phyloP scores from a whole-genome alignment of 2,113 vertebrate species.

The Atherinomorus stipes region DNA sequence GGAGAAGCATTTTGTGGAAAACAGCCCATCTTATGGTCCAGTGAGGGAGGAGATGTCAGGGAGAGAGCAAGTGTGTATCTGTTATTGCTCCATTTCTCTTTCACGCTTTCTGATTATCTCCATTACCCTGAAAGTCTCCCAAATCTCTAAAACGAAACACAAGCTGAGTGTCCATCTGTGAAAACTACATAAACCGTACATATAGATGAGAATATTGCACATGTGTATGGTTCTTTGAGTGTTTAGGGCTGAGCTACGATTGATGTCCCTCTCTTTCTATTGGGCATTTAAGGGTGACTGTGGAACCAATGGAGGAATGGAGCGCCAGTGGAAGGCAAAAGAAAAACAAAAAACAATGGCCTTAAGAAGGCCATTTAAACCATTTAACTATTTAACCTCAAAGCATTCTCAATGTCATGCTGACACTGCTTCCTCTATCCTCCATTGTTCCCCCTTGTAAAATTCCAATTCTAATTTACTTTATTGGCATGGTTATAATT shows the following conservation, averaged over 20 bases:
- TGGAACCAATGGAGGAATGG: conserved; percentile 16
- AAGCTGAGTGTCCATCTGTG: conserved; percentile 31
- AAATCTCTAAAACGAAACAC: conserved; percentile 39
- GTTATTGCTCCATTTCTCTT: conserved; percentile 72
- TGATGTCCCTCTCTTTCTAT: conserved; percentile 65
- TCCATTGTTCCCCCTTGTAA: background rate
- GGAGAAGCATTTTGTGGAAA: conserved; percentile 32
- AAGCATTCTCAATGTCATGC: conserved; percentile 50
- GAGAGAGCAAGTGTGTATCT: conserved; percentile 54
- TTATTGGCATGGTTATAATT: background rate
- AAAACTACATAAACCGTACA: conserved; percentile 3
- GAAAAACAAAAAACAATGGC: conserved; percentile 31
- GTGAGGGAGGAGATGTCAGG: conserved; percentile 41
- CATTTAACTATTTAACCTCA: conserved; percentile 72
- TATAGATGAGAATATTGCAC: conserved; percentile 34
- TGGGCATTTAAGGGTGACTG: conserved; percentile 64
- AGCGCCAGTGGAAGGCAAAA: conserved; percentile 11
- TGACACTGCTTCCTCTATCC: conserved; percentile 31
- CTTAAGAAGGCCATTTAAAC: conserved; percentile 66
- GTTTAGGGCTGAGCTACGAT: conserved; percentile 51
- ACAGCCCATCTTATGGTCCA: conserved; percentile 48
- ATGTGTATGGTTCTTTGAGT: conserved; percentile 10
- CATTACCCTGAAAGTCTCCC: conserved; percentile 56
- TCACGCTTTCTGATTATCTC: conserved; percentile 65
- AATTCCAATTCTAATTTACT: background rate